Conservation (phyloP, 2,888 invertebrate species). For the Euzetes globulus region DNA sequence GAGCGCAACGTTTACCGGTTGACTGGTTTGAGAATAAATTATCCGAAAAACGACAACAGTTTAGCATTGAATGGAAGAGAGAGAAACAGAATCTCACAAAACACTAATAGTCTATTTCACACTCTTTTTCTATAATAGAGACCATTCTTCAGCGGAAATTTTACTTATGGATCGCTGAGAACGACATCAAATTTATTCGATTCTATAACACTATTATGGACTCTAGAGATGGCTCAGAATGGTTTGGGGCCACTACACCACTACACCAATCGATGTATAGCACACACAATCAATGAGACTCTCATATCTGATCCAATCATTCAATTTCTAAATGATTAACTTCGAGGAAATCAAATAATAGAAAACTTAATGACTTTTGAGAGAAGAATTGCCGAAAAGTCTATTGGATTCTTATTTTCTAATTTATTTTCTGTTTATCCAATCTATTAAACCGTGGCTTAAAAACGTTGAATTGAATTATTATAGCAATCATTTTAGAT, state of each 20-base stretch:
- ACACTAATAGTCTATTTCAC: slow-evolving; percentile 31
- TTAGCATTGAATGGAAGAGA: slow-evolving; percentile 1
- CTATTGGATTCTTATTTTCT: slow-evolving; percentile 15
- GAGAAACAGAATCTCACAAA: slow-evolving; percentile 9
- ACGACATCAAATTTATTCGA: slow-evolving; percentile 20
- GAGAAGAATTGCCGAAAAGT: not conserved
- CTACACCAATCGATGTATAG: not conserved
- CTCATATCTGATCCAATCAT: not conserved
- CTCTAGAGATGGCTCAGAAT: not conserved
- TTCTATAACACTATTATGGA: not conserved
- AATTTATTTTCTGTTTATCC: not conserved
- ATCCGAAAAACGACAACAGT: slow-evolving; percentile 27
- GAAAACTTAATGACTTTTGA: slow-evolving; percentile 10
- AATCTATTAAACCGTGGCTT: not conserved
- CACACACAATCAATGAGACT: not conserved
- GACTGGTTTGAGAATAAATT: slow-evolving; percentile 24
- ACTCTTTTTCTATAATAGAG: slow-evolving; percentile 22
- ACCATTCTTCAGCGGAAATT: slow-evolving; percentile 24
- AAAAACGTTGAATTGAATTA: not conserved
- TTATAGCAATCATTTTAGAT: slow-evolving; percentile 15
- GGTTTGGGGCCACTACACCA: slow-evolving; percentile 5
- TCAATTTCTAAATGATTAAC: slow-evolving; percentile 3
- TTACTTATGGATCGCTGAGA: slow-evolving; percentile 17
- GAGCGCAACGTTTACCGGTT: slow-evolving; percentile 11
- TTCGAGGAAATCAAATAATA: not conserved